Evolutionary conservation across 1,140 invertebrate genomes (phyloP), one percentile per base, ranked within the genome.

Genomic region (Apis mellifera): DNA sequence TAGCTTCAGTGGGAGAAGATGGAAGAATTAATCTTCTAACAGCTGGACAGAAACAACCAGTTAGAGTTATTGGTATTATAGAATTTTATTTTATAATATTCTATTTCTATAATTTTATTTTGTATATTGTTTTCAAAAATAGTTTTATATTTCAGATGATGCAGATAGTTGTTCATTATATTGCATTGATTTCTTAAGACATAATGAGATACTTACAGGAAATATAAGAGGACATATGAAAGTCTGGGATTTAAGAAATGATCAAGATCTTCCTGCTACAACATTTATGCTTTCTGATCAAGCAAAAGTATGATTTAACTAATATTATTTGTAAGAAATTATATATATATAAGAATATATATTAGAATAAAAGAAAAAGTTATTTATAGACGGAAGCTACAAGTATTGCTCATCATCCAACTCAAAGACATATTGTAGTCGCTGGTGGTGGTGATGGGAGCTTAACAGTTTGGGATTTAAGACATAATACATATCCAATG

Each of bases 201-300:
- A 96, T 91, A 97, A 95, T 94, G 96, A 96, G 95, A 96, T 97
- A 64, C 94, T 98, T 13, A 97, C 97, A 7, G 97, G 97, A 62
- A 98, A 98, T 94, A 94, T 96, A 48, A 95, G 97, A 89, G 98
- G 98, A 0, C 96, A 98, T 80, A 96, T 99, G 94, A 98, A 98
- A 92, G 95, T 98, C 52, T 98, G 97, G 96, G 98, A 99, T 94
- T 93, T 98, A 1, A 94, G 97, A 84, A 94, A 94, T 65, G 87
- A 95, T 83, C 90, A 93, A 32, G 94, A 96, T 86, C 95, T 95
- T 77, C 95, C 96, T 9, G 92, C 94, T 7, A 94, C 94, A 57
- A 95, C 95, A 19, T 97, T 97, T 81, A 95, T 96, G 90, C 92
- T 96, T 15, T 95, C 95, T 19, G 96, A 96, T 80, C 96, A 96